Evolutionary conservation across 2,888 invertebrate genomes (phyloP).

Genomic region (Ormyrus thymus): DNA sequence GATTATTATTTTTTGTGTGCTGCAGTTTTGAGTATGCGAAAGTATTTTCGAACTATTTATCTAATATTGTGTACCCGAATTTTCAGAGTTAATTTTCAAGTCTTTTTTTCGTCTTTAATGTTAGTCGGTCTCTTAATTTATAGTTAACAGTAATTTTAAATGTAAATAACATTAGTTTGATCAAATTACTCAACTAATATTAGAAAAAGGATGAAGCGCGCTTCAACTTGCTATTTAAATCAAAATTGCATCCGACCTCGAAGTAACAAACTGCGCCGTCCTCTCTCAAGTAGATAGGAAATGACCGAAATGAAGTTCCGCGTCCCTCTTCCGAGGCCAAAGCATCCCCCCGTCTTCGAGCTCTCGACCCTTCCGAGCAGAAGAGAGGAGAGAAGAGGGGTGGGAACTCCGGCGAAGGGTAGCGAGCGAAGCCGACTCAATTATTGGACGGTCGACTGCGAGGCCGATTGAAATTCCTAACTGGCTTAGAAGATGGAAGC

Average conservation of each 20-base stretch:
- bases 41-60: background rate
- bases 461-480: slow-evolving; percentile 29
- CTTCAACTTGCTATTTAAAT: no score
- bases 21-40: background rate
- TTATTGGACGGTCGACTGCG: slow-evolving; percentile 42
- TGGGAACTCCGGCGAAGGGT: slow-evolving; percentile 30
- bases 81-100: no score
- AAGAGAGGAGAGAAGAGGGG: slow-evolving; percentile 25
- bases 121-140: no score
- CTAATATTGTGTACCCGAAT: background rate
- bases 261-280: no score
- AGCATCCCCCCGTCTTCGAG: slow-evolving; percentile 1
- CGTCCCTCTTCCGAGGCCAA: background rate
- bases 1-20: no score
- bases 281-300: slow-evolving; percentile 10
- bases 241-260: no score
- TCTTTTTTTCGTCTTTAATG: no score
- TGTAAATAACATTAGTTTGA: no score
- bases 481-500: slow-evolving; percentile 41
- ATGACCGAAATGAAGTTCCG: slow-evolving; percentile 44
- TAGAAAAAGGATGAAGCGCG: no score
- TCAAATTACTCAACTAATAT: no score
- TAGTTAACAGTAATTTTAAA: no score
- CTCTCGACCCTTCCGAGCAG: slow-evolving; percentile 6
- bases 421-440: slow-evolving; percentile 26